Evolutionary conservation across 2,888 invertebrate species (phyloP).

Genomic region (Apamea crenata): DNA sequence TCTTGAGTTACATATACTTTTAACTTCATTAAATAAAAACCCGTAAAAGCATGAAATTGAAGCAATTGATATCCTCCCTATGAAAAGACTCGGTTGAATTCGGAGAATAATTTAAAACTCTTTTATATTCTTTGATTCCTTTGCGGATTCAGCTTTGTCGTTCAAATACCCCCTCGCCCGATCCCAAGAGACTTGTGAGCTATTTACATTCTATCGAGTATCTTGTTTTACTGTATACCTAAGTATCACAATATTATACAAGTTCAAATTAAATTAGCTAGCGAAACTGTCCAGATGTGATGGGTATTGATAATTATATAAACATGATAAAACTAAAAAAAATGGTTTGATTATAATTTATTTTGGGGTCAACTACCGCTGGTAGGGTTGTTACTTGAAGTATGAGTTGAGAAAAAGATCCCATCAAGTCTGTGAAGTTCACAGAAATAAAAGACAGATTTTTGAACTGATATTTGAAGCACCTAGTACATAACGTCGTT

Average conservation of each 20-base stretch:
- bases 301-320: no score
- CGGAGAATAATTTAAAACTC: slow-evolving; percentile 1
- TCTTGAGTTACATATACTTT: not conserved
- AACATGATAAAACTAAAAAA: no score
- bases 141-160: not conserved
- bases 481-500: not conserved
- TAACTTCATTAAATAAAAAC: not conserved
- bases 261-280: not conserved
- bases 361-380: not conserved
- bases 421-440: no score
- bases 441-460: no score
- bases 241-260: not conserved
- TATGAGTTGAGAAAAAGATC: no score
- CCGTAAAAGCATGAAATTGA: not conserved
- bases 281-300: no score
- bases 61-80: not conserved
- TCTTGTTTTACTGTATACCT: not conserved
- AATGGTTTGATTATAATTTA: no score
- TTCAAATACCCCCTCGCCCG: not conserved
- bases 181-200: not conserved
- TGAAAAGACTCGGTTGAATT: not conserved
- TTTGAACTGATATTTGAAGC: no score
- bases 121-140: not conserved
- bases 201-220: slow-evolving; percentile 9
- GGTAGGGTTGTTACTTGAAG: no score